A percentile compares a stretch with the other conserved stretches of the same genome.
Conservation (phyloP, 2,797 vertebrate genomes). For the Catamblyrhynchus diadema region DNA sequence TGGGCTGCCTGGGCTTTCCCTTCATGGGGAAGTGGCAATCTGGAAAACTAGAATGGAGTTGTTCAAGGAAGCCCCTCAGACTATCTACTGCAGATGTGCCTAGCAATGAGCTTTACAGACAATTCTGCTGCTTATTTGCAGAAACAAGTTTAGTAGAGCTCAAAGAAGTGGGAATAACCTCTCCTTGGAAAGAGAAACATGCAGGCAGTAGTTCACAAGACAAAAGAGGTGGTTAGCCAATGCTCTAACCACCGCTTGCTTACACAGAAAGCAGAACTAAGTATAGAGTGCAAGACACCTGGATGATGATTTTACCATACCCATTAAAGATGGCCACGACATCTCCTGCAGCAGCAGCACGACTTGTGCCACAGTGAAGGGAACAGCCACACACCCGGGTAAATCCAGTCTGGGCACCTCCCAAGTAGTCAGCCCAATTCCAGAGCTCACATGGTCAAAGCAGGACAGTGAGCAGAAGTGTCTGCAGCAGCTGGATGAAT, state of each 20-base stretch:
- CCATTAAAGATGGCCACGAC: rapidly evolving
- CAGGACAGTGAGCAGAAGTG: neutral
- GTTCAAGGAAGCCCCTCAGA: neutral
- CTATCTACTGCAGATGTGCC: neutral
- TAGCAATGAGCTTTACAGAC: neutral
- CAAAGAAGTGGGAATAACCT: neutral
- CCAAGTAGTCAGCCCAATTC: neutral
- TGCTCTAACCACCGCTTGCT: neutral
- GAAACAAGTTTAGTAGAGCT: neutral
- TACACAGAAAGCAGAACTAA: neutral
- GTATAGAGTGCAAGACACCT: neutral
- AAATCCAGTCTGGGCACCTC: neutral
- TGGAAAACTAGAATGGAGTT: neutral
- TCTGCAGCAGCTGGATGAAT: neutral
- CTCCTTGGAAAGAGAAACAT: neutral
- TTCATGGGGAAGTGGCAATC: neutral
- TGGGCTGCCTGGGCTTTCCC: neutral
- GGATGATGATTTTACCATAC: neutral
- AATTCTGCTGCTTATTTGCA: neutral
- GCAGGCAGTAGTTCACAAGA: neutral
- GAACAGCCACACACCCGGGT: neutral
- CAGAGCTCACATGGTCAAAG: rapidly evolving
- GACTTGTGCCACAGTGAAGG: neutral
- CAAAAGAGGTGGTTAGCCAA: neutral
- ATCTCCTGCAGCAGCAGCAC: neutral